Base-by-base conservation (phyloP, 2,113 vertebrate species). In the Hydrolagus affinis region DNA sequence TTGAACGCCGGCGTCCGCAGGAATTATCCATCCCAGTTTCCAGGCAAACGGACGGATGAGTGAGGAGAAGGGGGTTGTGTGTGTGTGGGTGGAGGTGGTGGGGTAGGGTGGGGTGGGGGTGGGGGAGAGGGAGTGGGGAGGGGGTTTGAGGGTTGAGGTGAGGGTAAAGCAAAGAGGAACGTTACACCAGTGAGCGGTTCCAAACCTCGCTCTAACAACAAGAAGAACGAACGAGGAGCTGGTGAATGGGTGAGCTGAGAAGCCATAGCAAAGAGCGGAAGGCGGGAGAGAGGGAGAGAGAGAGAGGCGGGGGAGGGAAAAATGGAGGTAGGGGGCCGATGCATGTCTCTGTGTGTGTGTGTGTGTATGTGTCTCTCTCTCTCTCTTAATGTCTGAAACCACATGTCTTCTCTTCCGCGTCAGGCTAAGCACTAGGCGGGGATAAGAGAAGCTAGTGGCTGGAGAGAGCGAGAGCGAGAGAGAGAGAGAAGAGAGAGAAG, bases 301-400 rank as follows among this genome's bases (percentile, higher is more conserved):
- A 62, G 59, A 25, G 56, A 21, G 14, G 60, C 25, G 60, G 77
- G 62, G 62, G 77, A 83, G 62, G n/a, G n/a, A n/a, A n/a, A n/a
- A n/a, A n/a, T n/a, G n/a, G n/a, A n/a, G n/a, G n/a, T n/a, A n/a
- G n/a, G n/a, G n/a, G n/a, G n/a, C n/a, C n/a, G n/a, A 83, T 83
- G 44, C 44, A 1, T 44, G 44, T 44, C 44, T 6, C n/a, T n/a
- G n/a, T n/a, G n/a, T n/a, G n/a, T n/a, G n/a, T n/a, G n/a, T n/a
- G n/a, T n/a, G n/a, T n/a, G n/a, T n/a, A n/a, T n/a, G n/a, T n/a
- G 6, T 44, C 44, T 44, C 44, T 83, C 78, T 83, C 23, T 68
- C 78, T 32, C 28, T 68, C 78, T 32, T 30, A 74, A 15, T 66
- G 77, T 83, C 77, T 83, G 59, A 83, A 83, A 62, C 59, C 77